These are phyloP conservation scores for Phalacrocorax aristotelis DNA, from an alignment of 2,113 vertebrate genomes.

Conservation along the genomic window DNA sequence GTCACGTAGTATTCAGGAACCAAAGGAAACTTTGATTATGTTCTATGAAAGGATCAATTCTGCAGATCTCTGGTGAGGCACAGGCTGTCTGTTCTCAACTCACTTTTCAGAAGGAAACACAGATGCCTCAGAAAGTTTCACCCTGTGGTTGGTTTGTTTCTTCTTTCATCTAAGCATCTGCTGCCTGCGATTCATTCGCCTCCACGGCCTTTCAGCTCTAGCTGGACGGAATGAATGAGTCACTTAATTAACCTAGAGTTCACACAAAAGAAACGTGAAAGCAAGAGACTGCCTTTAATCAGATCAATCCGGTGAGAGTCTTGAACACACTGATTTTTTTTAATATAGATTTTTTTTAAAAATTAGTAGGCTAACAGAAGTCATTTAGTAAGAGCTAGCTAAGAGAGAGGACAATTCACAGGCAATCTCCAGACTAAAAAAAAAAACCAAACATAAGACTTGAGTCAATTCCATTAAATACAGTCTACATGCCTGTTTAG, in stretches of 20 bases:
- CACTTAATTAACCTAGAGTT: background rate
- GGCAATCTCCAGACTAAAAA: background rate
- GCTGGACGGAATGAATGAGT: background rate
- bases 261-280: background rate
- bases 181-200: background rate
- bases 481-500: rapidly evolving
- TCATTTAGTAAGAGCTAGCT: background rate
- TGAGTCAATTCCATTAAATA: background rate
- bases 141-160: background rate
- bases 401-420: background rate
- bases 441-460: rapidly evolving
- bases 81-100: background rate
- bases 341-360: rapidly evolving
- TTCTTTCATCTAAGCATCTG: background rate
- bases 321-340: rapidly evolving
- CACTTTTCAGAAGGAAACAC: background rate
- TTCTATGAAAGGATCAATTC: rapidly evolving
- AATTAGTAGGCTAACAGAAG: background rate
- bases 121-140: background rate
- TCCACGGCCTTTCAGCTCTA: background rate
- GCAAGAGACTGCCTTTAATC: background rate
- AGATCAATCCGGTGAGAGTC: background rate
- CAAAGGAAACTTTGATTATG: background rate
- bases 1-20: background rate
- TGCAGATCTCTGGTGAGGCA: background rate